phyloP scores from a whole-genome alignment of 2,797 vertebrate genomes.

The Micrastur ruficollis region DNA sequence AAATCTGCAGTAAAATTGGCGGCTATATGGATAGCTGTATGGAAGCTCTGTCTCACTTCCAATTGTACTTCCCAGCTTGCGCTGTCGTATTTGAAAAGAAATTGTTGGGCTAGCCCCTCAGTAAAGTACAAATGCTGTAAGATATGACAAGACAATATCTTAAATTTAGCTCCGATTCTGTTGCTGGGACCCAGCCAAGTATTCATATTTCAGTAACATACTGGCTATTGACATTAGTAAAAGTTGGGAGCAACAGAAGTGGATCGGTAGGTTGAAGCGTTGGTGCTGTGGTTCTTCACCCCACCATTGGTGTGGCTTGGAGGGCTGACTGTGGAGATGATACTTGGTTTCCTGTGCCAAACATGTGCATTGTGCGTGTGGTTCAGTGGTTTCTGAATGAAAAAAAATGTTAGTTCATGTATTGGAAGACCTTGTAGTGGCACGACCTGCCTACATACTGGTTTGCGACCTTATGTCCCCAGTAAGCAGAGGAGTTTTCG shows the following conservation, averaged over 20 bases:
- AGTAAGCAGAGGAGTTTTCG: background rate
- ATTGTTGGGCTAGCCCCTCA: background rate
- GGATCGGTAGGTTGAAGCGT: background rate
- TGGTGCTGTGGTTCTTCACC: background rate
- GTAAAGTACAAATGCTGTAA: background rate
- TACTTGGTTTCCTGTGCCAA: background rate
- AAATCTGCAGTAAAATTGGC: too few relatives aligned
- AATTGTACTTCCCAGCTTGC: background rate
- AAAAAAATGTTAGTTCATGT: background rate
- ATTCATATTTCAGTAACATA: accelerated
- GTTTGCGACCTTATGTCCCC: background rate
- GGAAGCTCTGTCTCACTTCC: background rate
- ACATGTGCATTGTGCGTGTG: accelerated
- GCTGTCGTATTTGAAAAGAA: background rate
- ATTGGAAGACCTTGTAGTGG: background rate
- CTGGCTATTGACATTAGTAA: accelerated
- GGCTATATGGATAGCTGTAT: background rate
- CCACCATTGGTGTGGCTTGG: accelerated
- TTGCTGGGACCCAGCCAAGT: background rate
- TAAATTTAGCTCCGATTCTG: background rate
- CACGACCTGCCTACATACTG: accelerated
- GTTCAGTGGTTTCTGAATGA: background rate
- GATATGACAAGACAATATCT: accelerated
- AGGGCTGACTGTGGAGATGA: background rate
- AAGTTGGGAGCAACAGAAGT: background rate